These are phyloP conservation scores for Sprattus sprattus DNA, from an alignment of 2,113 vertebrate genomes.

Conservation along the genomic window DNA sequence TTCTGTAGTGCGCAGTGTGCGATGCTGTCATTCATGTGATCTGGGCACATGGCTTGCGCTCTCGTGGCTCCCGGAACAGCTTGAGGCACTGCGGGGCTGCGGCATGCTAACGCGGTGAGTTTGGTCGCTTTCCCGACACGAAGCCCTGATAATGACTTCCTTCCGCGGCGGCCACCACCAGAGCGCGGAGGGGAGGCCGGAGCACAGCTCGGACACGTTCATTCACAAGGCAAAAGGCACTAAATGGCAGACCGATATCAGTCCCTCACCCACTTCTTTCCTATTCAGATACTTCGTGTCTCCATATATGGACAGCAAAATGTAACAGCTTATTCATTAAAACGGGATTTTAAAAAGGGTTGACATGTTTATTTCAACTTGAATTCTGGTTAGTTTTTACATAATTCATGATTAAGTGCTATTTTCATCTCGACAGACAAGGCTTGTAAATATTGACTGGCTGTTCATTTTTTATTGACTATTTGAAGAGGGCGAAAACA, in stretches of 20 bases:
- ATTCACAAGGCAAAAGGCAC: not conserved
- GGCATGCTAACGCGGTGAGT: not conserved
- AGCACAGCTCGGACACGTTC: not conserved
- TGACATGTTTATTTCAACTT: not conserved
- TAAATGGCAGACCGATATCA: not conserved
- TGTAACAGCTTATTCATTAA: not conserved
- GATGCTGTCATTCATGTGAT: slow-evolving; percentile 3
- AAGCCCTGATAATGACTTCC: slow-evolving; percentile 12
- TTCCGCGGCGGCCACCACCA: not conserved
- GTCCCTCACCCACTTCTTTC: not conserved
- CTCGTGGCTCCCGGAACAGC: not conserved
- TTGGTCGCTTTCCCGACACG: slow-evolving; percentile 14
- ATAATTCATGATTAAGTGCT: slow-evolving; percentile 3
- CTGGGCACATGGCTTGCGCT: not conserved
- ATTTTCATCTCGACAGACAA: not conserved
- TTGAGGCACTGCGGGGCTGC: slow-evolving; percentile 11
- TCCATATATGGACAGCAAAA: not conserved
- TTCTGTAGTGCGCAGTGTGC: not conserved
- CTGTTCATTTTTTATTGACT: slow-evolving; percentile 20
- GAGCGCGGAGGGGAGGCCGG: not conserved
- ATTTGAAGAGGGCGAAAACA: slow-evolving; percentile 14
- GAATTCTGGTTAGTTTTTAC: not conserved
- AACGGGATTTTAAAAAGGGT: not conserved
- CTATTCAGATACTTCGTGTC: not conserved
- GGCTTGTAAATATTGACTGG: slow-evolving; percentile 14